A percentile compares a stretch with the other conserved stretches of the same genome.
phyloP scores from a whole-genome alignment of 37 sponge, comb jelly and placozoan genomes.

The Dysidea cf. avara region DNA sequence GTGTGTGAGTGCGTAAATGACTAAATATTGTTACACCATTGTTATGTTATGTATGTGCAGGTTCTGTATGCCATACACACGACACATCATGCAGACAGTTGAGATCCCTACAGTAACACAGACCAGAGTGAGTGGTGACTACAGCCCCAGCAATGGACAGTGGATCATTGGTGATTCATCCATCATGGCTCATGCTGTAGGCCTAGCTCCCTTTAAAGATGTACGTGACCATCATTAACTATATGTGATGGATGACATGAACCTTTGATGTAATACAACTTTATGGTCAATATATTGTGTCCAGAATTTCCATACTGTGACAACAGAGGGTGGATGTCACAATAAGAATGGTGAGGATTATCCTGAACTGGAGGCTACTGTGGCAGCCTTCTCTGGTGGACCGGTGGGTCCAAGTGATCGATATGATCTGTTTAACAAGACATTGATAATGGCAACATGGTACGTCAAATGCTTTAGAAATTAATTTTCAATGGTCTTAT shows the following conservation, averaged over 20 bases:
- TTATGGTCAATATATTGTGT: no score
- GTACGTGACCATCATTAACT: constrained; percentile 3
- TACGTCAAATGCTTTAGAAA: constrained; percentile 1
- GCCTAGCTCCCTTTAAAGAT: constrained; percentile 55
- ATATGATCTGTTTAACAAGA: constrained; percentile 28
- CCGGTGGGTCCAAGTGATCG: constrained; percentile 22
- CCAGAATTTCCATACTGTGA: constrained; percentile 49
- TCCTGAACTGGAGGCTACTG: constrained; percentile 33
- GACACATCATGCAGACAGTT: constrained; percentile 38
- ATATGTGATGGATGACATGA: neutral
- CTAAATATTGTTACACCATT: no score
- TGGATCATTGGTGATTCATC: constrained; percentile 60
- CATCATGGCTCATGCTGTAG: constrained; percentile 40
- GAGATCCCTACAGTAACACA: constrained; percentile 53
- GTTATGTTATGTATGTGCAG: neutral
- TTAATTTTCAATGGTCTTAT: no score
- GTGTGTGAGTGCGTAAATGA: no score
- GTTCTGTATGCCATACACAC: constrained; percentile 60
- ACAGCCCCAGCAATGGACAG: constrained; percentile 36
- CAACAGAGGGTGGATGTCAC: constrained; percentile 21
- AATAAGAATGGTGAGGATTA: constrained; percentile 1
- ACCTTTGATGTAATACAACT: no score
- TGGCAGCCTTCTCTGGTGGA: constrained; percentile 53
- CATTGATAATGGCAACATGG: constrained; percentile 75
- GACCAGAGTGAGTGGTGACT: constrained; percentile 43